Evolutionary conservation across 2,797 vertebrate genomes (phyloP), one percentile per base, ranked within the genome.

Genomic region (Anabas testudineus): DNA sequence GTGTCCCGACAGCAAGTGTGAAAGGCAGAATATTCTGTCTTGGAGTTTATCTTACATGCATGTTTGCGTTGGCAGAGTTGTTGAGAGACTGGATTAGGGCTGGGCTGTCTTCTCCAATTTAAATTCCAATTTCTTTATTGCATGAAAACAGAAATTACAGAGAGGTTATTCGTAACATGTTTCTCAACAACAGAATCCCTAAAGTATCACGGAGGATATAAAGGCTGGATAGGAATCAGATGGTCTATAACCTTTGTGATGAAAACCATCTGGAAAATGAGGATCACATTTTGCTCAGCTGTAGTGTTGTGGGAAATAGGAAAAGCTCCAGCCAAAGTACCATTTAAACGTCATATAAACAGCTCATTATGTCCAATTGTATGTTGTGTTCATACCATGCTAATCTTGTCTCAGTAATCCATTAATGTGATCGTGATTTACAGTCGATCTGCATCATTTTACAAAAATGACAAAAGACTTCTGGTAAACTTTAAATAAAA

Each of bases 111-210:
- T 10, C 12, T 62, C 36, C 5, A 9, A 32, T 16, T 45, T 18
- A 30, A 10, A 51, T 61, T 22, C 54, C 34, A 59, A 8, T 7
- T 10, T 12, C 22, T 51, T 21, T 37, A 1, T 60, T 13, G 26
- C 43, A 24, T 57, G 54, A 49, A 63, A 67, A 52, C 34, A 52
- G 24, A 64, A 64, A 74, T 72, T 12, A 18, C 36, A 55, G 21
- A 9, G 28, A 37, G 63, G 47, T 65, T 57, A 18, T 60, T 43
- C 12, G 9, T 9, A 13, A 28, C 39, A 7, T 13, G 13, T 55
- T 58, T 30, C 54, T 22, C 34, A 30, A n/a, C 52, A 32, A 9
- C 36, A 46, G 13, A n/a, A 47, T 62, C 46, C 30, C 7, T 10
- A 3, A 26, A 30, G 24, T 34, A 16, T 18, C 9, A 16, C 8